Conservation (phyloP, 2,888 invertebrate species). For the Heliconius cydno region DNA sequence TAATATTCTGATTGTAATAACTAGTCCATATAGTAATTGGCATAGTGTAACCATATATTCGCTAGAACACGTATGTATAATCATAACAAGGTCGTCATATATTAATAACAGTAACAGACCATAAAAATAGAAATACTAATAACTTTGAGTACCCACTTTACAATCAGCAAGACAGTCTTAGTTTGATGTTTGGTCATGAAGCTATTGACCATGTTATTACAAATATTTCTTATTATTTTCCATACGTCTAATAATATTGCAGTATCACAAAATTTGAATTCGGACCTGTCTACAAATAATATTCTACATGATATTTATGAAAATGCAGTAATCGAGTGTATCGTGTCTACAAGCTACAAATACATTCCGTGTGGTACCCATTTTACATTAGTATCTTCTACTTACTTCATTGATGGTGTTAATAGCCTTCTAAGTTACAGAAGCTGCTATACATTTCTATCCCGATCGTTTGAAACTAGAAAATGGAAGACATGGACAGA, state of each 20-base stretch:
- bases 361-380: slow-evolving; percentile 28
- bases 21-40: not conserved
- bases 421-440: slow-evolving; percentile 48
- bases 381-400: slow-evolving; percentile 29
- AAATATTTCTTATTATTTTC: not conserved
- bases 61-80: not conserved
- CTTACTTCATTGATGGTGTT: slow-evolving; percentile 38
- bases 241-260: not conserved
- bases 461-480: slow-evolving; percentile 50
- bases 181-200: not conserved
- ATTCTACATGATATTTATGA: not conserved
- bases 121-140: not conserved
- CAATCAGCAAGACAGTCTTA: not conserved
- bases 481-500: slow-evolving; percentile 54
- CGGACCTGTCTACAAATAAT: not conserved
- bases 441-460: slow-evolving; percentile 54
- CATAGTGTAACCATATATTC: not conserved
- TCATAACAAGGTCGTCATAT: not conserved
- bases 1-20: slow-evolving; percentile 2
- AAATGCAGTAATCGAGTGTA: slow-evolving; percentile 23
- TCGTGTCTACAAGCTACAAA: slow-evolving; percentile 22
- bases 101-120: not conserved
- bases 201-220: not conserved
- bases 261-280: not conserved
- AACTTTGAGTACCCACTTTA: not conserved